Conservation (phyloP, 2,888 invertebrate genomes). For the Resseliella maxima region DNA sequence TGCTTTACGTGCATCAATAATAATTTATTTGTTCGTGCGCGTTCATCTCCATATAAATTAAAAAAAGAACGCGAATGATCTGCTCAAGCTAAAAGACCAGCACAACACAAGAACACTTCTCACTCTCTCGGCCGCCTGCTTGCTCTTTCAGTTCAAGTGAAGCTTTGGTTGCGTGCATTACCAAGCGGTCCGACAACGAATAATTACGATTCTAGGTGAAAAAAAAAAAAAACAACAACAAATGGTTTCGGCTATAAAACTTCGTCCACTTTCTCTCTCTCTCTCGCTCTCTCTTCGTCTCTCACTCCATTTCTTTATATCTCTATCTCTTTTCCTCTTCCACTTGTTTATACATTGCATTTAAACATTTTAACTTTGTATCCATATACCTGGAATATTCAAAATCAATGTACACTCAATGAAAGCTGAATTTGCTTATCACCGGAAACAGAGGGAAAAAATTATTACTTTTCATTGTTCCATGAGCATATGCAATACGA, state of each 20-base stretch:
- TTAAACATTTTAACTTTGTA: not conserved
- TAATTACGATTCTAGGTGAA: conserved; percentile 46
- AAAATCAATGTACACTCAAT: conserved; percentile 3
- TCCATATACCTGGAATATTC: not conserved
- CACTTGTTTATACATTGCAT: no score
- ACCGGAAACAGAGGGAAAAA: not conserved
- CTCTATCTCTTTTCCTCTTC: no score
- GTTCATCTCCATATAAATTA: conserved; percentile 45
- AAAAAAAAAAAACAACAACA: not conserved
- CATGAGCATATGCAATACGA: not conserved
- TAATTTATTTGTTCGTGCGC: conserved; percentile 45
- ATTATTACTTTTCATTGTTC: conserved; percentile 9
- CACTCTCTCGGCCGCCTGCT: not conserved
- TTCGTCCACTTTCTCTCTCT: not conserved
- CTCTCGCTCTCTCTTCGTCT: not conserved
- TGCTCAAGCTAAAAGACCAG: not conserved
- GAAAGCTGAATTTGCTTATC: conserved; percentile 36
- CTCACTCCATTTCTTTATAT: not conserved
- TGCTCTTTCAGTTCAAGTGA: not conserved
- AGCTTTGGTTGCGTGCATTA: not conserved
- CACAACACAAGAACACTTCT: not conserved
- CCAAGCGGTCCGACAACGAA: not conserved
- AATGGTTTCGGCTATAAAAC: not conserved
- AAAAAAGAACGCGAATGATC: not conserved
- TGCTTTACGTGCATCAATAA: conserved; percentile 25